Conservation (phyloP, 2,888 invertebrate species). For the Hypena proboscidalis region DNA sequence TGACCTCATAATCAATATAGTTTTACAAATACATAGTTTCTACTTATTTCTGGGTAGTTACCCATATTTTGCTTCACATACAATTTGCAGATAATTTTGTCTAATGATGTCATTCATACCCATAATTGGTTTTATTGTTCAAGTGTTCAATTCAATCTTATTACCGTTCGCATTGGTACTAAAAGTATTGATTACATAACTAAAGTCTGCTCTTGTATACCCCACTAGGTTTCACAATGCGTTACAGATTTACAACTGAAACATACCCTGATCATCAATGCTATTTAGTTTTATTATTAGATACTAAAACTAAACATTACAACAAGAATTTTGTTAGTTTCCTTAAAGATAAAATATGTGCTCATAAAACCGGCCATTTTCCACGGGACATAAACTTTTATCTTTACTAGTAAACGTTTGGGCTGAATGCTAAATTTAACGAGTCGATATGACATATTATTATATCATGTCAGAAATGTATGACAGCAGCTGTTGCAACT, state of each 20-base stretch:
- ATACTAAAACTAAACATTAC: neutral
- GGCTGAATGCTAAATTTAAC: conserved; percentile 63
- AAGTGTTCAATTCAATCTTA: conserved; percentile 42
- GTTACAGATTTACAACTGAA: conserved; percentile 18
- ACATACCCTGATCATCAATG: too few relatives aligned
- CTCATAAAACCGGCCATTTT: conserved; percentile 50
- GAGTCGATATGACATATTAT: conserved; percentile 59
- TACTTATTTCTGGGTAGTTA: too few relatives aligned
- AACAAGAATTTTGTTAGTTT: conserved; percentile 27
- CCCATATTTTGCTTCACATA: too few relatives aligned
- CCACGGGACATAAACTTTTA: conserved; percentile 64
- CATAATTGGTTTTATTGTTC: conserved; percentile 31
- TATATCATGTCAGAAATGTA: conserved; percentile 62
- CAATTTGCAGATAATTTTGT: conserved; percentile 56
- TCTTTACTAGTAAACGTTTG: conserved; percentile 60
- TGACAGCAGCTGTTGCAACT: conserved; percentile 52
- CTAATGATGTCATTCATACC: conserved; percentile 66
- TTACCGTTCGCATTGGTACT: conserved; percentile 27
- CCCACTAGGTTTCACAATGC: conserved; percentile 14
- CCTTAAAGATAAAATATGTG: conserved; percentile 41
- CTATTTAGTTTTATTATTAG: too few relatives aligned
- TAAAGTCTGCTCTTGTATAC: conserved; percentile 5
- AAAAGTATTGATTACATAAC: conserved; percentile 32
- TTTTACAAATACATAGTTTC: too few relatives aligned
- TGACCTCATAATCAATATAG: too few relatives aligned